These are phyloP conservation scores for Montipora capitata DNA, from an alignment of 92 coral and sea anemone genomes.

Conservation along the genomic window DNA sequence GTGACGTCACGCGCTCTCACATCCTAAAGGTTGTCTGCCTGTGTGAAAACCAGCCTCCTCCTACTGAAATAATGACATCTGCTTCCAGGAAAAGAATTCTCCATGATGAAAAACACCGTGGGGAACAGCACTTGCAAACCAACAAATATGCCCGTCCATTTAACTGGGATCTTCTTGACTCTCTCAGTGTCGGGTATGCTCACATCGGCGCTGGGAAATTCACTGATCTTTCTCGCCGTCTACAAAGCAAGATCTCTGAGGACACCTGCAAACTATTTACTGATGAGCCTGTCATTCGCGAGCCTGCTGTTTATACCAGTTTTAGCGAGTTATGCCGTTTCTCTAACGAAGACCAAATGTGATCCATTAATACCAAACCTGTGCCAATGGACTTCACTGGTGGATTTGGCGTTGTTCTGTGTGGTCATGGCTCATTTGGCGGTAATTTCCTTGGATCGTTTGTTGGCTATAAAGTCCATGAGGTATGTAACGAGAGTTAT, in stretches of 20 bases:
- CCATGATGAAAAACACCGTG: neutral
- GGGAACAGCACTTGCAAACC: neutral
- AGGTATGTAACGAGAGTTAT: conserved; percentile 10
- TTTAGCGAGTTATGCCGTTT: neutral
- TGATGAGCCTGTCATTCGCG: conserved; percentile 46
- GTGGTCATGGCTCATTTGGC: conserved; percentile 39
- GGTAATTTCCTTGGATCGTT: conserved; percentile 41
- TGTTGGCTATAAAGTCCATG: conserved; percentile 41
- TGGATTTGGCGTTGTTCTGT: conserved; percentile 27
- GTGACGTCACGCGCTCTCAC: no score
- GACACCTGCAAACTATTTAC: conserved; percentile 32
- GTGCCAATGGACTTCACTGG: conserved; percentile 17
- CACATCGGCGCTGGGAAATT: conserved; percentile 25
- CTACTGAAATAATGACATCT: no score
- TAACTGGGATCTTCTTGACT: conserved; percentile 33
- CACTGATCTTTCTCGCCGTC: conserved; percentile 43
- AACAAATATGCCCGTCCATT: neutral
- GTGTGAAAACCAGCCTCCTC: no score
- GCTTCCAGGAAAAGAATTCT: neutral
- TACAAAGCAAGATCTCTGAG: conserved; percentile 32
- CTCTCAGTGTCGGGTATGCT: conserved; percentile 16
- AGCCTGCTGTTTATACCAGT: conserved; percentile 42
- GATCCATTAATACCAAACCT: neutral
- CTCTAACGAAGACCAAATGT: conserved; percentile 25
- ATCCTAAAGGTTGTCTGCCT: no score